Base-by-base conservation (phyloP, 2,113 vertebrate species). In the Microtus montanus region DNA sequence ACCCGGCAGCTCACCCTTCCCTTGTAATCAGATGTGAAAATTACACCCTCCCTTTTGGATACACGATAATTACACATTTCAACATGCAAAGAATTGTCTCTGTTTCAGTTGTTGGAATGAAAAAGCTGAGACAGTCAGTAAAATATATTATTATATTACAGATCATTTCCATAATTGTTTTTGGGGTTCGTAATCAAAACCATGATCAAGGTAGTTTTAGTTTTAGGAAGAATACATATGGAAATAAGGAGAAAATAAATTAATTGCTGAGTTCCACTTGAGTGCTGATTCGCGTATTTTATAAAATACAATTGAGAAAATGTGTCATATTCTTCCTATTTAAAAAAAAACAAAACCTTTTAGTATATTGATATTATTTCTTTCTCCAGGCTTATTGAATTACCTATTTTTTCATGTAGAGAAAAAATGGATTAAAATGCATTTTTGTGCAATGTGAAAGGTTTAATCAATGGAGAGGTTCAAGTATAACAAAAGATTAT, bases 1-100 rank as follows among this genome's bases (percentile, higher is more conserved):
- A 98, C 97, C 54, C 80, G 98, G 98, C 98, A 98, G 98, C 97
- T 98, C 98, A 96, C 98, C 98, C 98, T 99, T 98, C 98, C 98
- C 98, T 99, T 99, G 98, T 99, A 99, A 99, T 99, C 99, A 99
- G 98, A 99, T 99, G 98, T 98, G 98, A 99, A 99, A 99, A 99
- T 99, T 98, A 99, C 98, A 99, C 98, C 99, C 98, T 99, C 99
- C 98, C 98, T 98, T 99, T 99, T 98, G 98, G 98, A 99, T 99
- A 99, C 99, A 98, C 96, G 98, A 99, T 99, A 99, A 99, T 99
- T 99, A 99, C 98, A 99, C 98, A 98, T 98, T 98, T 99, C 98
- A 98, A 98, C 98, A 98, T 97, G 96, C 98, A 98, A 98, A 98
- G 98, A 98, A 98, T 98, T 98, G 98, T 98, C 98, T 98, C 98